Conservation (phyloP, 2,113 vertebrate species). For the Strix uralensis region DNA sequence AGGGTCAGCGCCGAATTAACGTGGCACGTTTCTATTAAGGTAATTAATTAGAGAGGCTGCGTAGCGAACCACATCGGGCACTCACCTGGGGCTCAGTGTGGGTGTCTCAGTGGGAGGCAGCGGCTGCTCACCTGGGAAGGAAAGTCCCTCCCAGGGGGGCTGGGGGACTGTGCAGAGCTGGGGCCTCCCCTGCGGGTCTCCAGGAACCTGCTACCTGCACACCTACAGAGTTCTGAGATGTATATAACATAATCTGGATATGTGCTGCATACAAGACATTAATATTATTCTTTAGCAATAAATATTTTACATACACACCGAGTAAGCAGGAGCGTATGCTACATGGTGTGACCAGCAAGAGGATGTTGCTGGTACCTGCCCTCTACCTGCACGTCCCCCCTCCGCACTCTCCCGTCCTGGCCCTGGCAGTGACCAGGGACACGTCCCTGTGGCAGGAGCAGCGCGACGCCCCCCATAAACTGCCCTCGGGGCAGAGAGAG, state of each 20-base stretch:
- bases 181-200: too few relatives aligned
- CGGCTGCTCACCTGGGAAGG: not conserved
- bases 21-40: not conserved
- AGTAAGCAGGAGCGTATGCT: not conserved
- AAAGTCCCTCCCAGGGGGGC: not conserved
- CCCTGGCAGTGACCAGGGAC: not conserved
- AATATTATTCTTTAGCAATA: not conserved
- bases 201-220: too few relatives aligned
- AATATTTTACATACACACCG: too few relatives aligned
- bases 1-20: not conserved
- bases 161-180: not conserved
- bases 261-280: not conserved
- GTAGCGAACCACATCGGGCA: accelerated
- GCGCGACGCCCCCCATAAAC: accelerated
- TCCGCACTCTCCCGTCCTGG: not conserved
- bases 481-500: not conserved
- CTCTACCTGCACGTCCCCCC: not conserved
- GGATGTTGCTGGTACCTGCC: not conserved
- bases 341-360: not conserved
- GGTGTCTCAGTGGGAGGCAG: not conserved
- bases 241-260: accelerated
- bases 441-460: not conserved
- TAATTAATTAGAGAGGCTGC: not conserved
- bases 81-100: not conserved
- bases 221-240: accelerated